Base-by-base conservation (phyloP, 2,113 vertebrate genomes). In the Megaptera novaeangliae region DNA sequence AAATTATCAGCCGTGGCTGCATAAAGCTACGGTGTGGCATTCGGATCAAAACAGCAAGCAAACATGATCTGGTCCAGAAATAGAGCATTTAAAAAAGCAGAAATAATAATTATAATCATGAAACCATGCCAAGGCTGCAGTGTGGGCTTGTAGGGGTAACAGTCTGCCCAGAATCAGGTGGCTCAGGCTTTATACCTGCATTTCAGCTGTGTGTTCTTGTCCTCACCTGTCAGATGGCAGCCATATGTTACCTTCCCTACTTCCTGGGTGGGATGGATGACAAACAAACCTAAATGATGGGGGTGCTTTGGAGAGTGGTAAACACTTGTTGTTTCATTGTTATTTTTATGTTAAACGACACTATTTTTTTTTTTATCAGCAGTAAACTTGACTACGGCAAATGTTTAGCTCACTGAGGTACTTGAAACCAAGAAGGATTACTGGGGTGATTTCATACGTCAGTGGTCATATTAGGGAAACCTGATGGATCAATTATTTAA, bases 51-150 rank as follows among this genome's bases (percentile, higher is more conserved):
- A 94, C 92, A 97, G 91, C 46, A 94, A 88, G 88, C 85, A 94
- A 98, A 95, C 31, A 89, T 2, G 25, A 97, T 88, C 68, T 74
- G 85, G 80, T 92, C 27, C 80, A 91, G 64, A 97, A 96, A 97
- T 77, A 96, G 80, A 94, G 39, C 5, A 55, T 64, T 94, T 96
- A 39, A 46, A 49, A 94, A 92, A 95, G 83, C 4, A 91, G 49
- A 80, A 85, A 52, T 39, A 44, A 61, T 94, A 75, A 96, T 96
- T 94, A 84, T 66, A 92, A 77, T 36, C n/a, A 39, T n/a, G 69
- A 93, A 88, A 34, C 36, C 49, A 85, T 9, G 57, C 85, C 75
- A 72, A 36, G 46, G 13, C 44, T 92, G 44, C 34, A 27, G 69
- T 8, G 72, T 9, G 44, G 72, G 72, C 18, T 12, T 15, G 68